A percentile compares a stretch with the other conserved stretches of the same genome.
Conservation (phyloP, 2,888 invertebrate genomes). For the Apodemia duryi region DNA sequence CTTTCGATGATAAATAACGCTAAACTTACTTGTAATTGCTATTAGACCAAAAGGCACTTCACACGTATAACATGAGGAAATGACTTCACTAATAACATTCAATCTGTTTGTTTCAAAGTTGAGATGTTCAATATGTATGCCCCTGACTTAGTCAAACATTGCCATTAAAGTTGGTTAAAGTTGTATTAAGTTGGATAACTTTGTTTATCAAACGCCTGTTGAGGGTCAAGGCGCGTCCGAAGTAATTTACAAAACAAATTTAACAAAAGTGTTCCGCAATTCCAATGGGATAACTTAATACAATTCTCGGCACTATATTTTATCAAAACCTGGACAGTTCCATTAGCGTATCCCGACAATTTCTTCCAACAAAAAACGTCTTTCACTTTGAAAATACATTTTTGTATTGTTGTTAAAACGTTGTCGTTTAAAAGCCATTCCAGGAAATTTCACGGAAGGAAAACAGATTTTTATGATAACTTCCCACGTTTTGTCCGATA, state of each 20-base stretch:
- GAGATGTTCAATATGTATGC: slow-evolving; percentile 3
- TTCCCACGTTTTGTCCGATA: not conserved
- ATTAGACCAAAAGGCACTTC: not conserved
- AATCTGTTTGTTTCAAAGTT: slow-evolving; percentile 10
- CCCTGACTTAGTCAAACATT: slow-evolving; percentile 11
- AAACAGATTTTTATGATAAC: not conserved
- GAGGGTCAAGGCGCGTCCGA: slow-evolving; percentile 10
- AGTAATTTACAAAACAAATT: not conserved
- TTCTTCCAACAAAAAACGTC: not conserved
- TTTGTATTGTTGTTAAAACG: slow-evolving; percentile 10
- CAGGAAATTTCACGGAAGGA: not conserved
- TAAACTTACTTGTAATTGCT: too few relatives aligned
- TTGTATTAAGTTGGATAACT: slow-evolving; percentile 10
- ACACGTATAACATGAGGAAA: not conserved
- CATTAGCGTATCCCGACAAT: slow-evolving; percentile 1
- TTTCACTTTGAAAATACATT: not conserved
- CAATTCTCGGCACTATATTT: slow-evolving; percentile 2
- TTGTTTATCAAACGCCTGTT: slow-evolving; percentile 15
- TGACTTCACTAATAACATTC: not conserved
- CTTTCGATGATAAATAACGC: too few relatives aligned
- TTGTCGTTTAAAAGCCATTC: slow-evolving; percentile 5
- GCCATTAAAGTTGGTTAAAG: slow-evolving; percentile 12
- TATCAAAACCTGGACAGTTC: not conserved
- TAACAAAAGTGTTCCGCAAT: too few relatives aligned
- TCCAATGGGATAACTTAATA: not conserved